Percentiles rank a stretch among this genome's conserved stretches.
Evolutionary conservation across 2,797 vertebrate species (phyloP).

Genomic region (Peromyscus melanophrys): DNA sequence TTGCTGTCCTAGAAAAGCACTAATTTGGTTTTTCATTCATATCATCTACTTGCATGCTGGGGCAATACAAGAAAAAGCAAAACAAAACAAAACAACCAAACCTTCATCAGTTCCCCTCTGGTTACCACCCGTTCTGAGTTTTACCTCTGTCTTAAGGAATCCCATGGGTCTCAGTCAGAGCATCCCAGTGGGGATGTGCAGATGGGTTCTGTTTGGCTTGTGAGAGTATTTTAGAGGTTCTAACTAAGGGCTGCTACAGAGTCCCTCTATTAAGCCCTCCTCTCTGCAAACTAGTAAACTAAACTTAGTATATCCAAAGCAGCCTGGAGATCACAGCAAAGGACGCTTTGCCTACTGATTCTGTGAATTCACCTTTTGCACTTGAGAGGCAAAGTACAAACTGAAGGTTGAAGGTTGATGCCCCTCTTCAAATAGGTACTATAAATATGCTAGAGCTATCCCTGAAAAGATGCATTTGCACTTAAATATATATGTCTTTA

Average conservation of each 20-base stretch:
- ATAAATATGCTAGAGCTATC: conserved; percentile 82
- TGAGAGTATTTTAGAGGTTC: conserved; percentile 55
- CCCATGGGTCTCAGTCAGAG: neutral
- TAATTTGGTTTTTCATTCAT: conserved; percentile 84
- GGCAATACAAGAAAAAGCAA: conserved; percentile 79
- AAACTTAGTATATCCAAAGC: conserved; percentile 31
- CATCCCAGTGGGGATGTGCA: neutral
- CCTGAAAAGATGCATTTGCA: conserved; percentile 85
- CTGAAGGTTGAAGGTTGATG: conserved; percentile 61
- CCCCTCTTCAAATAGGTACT: conserved; percentile 77
- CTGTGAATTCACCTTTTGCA: conserved; percentile 62
- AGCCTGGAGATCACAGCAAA: conserved; percentile 43
- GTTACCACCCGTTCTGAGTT: conserved; percentile 79
- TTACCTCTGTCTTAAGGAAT: conserved; percentile 77
- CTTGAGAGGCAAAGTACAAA: conserved; percentile 77
- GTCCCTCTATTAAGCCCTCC: conserved; percentile 7
- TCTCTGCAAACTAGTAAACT: neutral
- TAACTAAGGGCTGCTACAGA: neutral
- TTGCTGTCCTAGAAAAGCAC: conserved; percentile 87
- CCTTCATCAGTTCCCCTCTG: conserved; percentile 2
- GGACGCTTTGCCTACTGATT: fast-evolving
- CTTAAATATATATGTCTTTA: conserved; percentile 68
- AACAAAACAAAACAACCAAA: neutral
- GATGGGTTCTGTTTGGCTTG: conserved; percentile 40
- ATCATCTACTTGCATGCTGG: conserved; percentile 87